phyloP scores from a whole-genome alignment of 2,797 vertebrate species.

The Myoxocephalus aenaeus region DNA sequence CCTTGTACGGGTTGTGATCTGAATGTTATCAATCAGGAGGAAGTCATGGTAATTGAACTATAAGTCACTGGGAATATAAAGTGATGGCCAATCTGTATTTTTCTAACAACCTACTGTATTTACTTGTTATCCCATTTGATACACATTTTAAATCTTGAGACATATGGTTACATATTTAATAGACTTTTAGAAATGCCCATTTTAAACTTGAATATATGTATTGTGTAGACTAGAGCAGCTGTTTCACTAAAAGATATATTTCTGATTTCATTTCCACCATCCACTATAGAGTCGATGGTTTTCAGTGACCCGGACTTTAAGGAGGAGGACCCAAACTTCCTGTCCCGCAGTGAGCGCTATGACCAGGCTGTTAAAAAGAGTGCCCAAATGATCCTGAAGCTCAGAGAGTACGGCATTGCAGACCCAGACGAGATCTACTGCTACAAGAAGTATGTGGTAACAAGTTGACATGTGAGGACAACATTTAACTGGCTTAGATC shows the following conservation, averaged over 20 bases:
- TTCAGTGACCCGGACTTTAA: slow-evolving; percentile 91
- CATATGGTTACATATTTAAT: not conserved
- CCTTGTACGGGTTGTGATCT: not conserved
- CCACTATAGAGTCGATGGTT: slow-evolving; percentile 86
- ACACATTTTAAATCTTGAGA: not conserved
- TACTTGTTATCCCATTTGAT: not conserved
- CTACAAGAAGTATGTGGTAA: slow-evolving; percentile 91
- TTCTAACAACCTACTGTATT: not conserved
- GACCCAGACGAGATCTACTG: slow-evolving; percentile 94
- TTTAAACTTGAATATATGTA: not conserved
- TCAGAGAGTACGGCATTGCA: slow-evolving; percentile 91
- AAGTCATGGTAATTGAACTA: not conserved
- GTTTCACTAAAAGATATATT: not conserved
- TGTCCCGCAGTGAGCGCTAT: slow-evolving; percentile 94
- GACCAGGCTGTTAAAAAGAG: slow-evolving; percentile 93
- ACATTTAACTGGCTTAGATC: not conserved
- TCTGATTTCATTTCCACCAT: slow-evolving; percentile 23
- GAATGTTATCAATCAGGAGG: not conserved
- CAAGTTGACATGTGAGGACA: not conserved
- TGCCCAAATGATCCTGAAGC: slow-evolving; percentile 91
- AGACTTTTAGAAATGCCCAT: not conserved
- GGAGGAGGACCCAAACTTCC: slow-evolving; percentile 92
- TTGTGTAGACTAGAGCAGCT: not conserved
- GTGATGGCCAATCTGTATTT: not conserved
- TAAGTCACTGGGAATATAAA: not conserved